A percentile compares a stretch with the other conserved stretches of the same genome.
phyloP scores from a whole-genome alignment of 1,140 invertebrate species.

The Lepidurus couesii region DNA sequence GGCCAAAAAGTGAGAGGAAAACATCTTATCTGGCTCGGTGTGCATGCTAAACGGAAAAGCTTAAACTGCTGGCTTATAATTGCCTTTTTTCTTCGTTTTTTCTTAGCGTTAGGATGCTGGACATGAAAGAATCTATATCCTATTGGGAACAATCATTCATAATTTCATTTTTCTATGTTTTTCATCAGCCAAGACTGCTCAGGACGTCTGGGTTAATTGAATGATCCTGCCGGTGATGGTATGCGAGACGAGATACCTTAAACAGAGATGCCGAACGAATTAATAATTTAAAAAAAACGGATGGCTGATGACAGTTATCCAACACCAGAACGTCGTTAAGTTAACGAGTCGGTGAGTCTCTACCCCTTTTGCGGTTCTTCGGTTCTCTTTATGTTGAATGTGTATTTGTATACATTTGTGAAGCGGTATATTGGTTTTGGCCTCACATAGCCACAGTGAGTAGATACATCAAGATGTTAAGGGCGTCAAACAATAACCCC shows the following conservation, averaged over 20 bases:
- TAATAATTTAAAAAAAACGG: not conserved
- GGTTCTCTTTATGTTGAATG: not conserved
- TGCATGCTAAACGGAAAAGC: not conserved
- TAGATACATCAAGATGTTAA: too few relatives aligned
- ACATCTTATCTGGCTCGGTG: too few relatives aligned
- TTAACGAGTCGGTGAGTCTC: not conserved
- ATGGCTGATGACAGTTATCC: constrained; percentile 2
- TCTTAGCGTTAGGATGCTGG: not conserved
- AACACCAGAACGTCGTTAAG: constrained; percentile 5
- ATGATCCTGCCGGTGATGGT: too few relatives aligned
- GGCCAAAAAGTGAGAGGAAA: not conserved
- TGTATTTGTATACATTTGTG: too few relatives aligned
- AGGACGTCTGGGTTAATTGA: too few relatives aligned
- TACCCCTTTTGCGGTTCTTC: not conserved
- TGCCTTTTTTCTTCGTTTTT: not conserved
- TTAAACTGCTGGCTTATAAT: not conserved
- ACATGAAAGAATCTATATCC: not conserved
- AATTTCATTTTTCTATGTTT: not conserved
- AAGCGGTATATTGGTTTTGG: too few relatives aligned
- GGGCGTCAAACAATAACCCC: too few relatives aligned
- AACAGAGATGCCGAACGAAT: too few relatives aligned
- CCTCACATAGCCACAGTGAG: too few relatives aligned
- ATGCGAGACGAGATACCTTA: too few relatives aligned
- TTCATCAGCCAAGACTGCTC: too few relatives aligned
- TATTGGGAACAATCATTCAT: not conserved